phyloP scores from a whole-genome alignment of 2,113 vertebrate genomes.

The Rhinolophus sinicus region DNA sequence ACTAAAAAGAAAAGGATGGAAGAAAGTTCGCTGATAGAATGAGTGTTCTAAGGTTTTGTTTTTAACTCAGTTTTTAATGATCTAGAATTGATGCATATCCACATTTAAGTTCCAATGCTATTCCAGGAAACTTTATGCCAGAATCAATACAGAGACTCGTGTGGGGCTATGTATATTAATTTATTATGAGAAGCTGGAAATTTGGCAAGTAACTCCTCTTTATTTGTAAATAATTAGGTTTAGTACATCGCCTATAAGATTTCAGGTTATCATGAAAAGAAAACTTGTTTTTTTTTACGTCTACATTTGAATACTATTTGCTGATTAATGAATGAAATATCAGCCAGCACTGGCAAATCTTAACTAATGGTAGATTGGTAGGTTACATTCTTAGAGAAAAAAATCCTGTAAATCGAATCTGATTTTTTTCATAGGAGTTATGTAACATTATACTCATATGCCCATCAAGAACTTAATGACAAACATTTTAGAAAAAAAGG shows the following conservation, averaged over 20 bases:
- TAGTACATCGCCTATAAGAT: not conserved
- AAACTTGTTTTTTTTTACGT: not conserved
- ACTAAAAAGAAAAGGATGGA: not conserved
- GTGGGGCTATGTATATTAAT: not conserved
- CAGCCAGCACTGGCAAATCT: not conserved
- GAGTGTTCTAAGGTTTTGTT: not conserved
- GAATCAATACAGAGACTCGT: not conserved
- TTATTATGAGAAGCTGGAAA: not conserved
- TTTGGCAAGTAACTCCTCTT: not conserved
- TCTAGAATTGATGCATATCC: not conserved
- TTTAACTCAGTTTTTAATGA: not conserved
- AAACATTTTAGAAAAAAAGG: not conserved
- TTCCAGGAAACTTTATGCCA: not conserved
- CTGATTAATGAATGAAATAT: not conserved
- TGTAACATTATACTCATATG: not conserved
- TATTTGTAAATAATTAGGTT: constrained; percentile 1
- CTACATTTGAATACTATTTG: not conserved
- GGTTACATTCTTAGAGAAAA: not conserved
- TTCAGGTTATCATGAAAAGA: constrained; percentile 10
- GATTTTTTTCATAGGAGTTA: not conserved
- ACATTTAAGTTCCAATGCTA: not conserved
- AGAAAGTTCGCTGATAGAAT: not conserved
- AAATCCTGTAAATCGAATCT: not conserved
- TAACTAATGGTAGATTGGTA: constrained; percentile 20
- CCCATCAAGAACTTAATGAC: not conserved